Evolutionary conservation across 2,797 vertebrate genomes (phyloP), one percentile per base, ranked within the genome.

Genomic region (Cyclopterus lumpus): DNA sequence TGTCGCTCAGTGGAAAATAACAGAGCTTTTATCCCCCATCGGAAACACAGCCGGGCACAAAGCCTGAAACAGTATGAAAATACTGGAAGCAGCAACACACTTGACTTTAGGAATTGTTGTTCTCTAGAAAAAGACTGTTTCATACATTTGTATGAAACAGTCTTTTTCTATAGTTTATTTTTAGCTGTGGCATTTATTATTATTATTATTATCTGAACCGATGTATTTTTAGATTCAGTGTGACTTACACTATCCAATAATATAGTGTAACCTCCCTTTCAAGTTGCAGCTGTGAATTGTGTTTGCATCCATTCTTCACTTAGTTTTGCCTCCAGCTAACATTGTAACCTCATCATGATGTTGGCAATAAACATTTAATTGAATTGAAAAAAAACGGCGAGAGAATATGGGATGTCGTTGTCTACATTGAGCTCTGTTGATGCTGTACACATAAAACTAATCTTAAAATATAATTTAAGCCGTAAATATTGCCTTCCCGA

Each of bases 11-110:
- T 64, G 18, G 49, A 9, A 53, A 53, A 48, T 40, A 64, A 77
- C 48, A 8, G 11, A 65, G 64, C 20, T 32, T 58, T 28, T 62
- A 76, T 76, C 71, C 48, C 18, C 59, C 28, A 75, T 64, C 63
- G 20, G 63, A 71, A 79, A 79, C 77, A 78, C 20, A 46, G 75
- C 53, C 66, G 9, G 57, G 71, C 75, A 61, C 40, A 9, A 16
- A 57, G 60, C 72, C 62, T 72, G 34, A 64, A 72, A 72, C n/a
- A 5, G 58, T 3, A 6, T 18, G 42, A 49, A 75, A 81, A 22
- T 0, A 1, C 65, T 76, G 71, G 59, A 74, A 67, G 66, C 16
- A 55, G 61, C 28, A 16, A 72, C n/a, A 11, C 80, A 55, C 26
- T 53, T 28, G 36, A 24, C 65, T 44, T 65, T 32, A 36, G 48